A percentile compares a stretch with the other conserved stretches of the same genome.
Evolutionary conservation across 2,797 vertebrate genomes (phyloP).

Genomic region (Cephalopachus bancanus): DNA sequence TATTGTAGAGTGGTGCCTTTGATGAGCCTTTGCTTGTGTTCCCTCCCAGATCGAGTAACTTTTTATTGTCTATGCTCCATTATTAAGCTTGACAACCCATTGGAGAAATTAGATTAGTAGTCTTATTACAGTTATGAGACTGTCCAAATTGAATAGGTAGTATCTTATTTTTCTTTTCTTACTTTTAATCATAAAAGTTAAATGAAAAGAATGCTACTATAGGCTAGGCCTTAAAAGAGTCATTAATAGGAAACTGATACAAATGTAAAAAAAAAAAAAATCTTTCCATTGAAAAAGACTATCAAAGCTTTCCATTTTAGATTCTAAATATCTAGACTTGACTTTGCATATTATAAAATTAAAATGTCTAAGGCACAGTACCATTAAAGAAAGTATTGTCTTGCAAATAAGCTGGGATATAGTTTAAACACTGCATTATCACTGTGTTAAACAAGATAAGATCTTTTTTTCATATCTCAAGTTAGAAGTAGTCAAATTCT

Average conservation of each 20-base stretch:
- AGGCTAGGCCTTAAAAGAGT: neutral
- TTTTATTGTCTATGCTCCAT: neutral
- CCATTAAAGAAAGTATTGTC: neutral
- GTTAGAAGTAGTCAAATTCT: constrained; percentile 61
- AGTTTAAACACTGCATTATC: constrained; percentile 44
- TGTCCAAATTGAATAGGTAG: neutral
- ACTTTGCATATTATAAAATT: neutral
- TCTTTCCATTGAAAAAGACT: neutral
- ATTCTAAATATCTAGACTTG: neutral
- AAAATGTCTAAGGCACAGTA: neutral
- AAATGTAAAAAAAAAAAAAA: neutral
- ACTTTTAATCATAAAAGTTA: neutral
- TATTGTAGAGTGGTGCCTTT: neutral
- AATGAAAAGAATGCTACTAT: neutral
- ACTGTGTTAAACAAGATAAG: constrained; percentile 45
- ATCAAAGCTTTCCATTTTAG: neutral
- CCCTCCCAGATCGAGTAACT: neutral
- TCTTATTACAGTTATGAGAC: neutral
- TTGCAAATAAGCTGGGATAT: neutral
- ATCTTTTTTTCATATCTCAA: constrained; percentile 33
- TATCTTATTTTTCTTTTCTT: neutral
- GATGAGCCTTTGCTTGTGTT: neutral
- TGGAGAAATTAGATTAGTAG: neutral
- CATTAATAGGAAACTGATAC: neutral
- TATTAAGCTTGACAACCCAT: neutral